Conservation (phyloP, 2,113 vertebrate genomes). For the Terrapene triunguis region DNA sequence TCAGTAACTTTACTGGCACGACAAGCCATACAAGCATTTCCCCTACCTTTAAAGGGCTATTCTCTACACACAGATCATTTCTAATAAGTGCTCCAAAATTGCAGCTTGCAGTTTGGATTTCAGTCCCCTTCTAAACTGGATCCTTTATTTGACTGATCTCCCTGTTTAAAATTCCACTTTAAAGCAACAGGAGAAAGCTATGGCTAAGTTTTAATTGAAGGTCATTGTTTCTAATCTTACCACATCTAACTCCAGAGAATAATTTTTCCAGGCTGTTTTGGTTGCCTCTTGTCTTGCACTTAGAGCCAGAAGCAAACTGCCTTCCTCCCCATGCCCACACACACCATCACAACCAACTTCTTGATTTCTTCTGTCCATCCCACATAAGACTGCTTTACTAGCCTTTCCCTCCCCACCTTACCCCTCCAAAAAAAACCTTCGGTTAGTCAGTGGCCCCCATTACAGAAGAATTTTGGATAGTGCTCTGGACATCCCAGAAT, state of each 20-base stretch:
- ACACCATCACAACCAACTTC: not conserved
- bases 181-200: not conserved
- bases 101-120: not conserved
- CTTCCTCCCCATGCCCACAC: not conserved
- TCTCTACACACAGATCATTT: not conserved
- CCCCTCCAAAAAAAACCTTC: not conserved
- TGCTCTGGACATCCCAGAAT: not conserved
- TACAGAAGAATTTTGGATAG: not conserved
- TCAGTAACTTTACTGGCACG: not conserved
- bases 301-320: not conserved
- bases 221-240: not conserved
- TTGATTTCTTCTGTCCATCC: not conserved
- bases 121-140: not conserved
- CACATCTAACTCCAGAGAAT: not conserved
- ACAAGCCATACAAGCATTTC: not conserved
- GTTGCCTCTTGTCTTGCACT: not conserved
- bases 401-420: not conserved
- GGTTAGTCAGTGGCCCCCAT: not conserved
- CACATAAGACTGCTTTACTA: not conserved
- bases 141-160: not conserved
- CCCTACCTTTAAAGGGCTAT: too few relatives aligned
- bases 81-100: not conserved
- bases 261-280: not conserved
- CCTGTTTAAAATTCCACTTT: not conserved
- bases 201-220: fast-evolving